Evolutionary conservation across 2,113 vertebrate genomes (phyloP).

Genomic region (Petaurus breviceps): DNA sequence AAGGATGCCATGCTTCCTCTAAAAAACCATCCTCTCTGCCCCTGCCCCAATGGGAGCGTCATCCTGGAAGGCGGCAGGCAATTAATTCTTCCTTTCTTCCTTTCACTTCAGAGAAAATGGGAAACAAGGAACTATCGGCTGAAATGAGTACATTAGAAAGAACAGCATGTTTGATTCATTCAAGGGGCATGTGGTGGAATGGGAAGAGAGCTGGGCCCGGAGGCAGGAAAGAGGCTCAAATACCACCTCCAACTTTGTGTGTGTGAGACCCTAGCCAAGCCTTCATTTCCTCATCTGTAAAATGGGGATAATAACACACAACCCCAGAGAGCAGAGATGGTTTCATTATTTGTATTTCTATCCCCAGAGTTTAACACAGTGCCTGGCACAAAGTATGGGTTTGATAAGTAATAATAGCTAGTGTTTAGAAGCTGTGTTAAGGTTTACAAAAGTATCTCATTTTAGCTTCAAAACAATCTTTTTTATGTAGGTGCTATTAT

Average conservation of each 20-base stretch:
- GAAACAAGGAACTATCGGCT: neutral
- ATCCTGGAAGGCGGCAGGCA: neutral
- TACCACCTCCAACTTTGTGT: neutral
- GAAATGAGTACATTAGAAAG: neutral
- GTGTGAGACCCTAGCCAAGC: neutral
- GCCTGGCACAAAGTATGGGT: neutral
- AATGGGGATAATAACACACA: neutral
- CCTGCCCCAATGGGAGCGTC: neutral
- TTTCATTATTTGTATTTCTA: neutral
- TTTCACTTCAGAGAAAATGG: conserved; percentile 1
- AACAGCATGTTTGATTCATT: neutral
- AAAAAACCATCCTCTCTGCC: conserved; percentile 16
- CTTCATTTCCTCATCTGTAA: neutral
- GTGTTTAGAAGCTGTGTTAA: neutral
- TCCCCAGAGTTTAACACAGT: neutral
- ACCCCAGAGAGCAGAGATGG: neutral
- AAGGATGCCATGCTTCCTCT: conserved; percentile 19
- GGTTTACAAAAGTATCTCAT: neutral
- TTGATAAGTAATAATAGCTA: neutral
- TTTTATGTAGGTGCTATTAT: neutral
- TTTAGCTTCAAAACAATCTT: neutral
- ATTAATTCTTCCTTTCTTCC: neutral
- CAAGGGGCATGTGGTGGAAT: neutral
- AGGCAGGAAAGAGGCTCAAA: neutral
- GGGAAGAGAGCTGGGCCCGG: neutral